Evolutionary conservation across 2,888 invertebrate species (phyloP).

Genomic region (Diogma glabrata): DNA sequence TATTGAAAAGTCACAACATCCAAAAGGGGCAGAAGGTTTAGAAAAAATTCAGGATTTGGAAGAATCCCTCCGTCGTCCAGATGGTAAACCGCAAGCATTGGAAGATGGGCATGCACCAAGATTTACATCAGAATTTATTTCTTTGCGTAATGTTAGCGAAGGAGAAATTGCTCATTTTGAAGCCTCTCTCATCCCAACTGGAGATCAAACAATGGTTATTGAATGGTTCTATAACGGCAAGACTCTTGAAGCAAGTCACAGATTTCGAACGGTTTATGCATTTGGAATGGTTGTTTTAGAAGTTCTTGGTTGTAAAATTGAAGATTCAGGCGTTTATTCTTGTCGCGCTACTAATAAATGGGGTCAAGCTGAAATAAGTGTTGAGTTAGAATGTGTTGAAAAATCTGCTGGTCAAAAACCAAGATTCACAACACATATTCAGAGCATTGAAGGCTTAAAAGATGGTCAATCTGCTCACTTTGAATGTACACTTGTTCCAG

Average conservation of each 20-base stretch:
- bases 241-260: slow-evolving; percentile 75
- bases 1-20: slow-evolving; percentile 84
- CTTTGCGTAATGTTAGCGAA: slow-evolving; percentile 74
- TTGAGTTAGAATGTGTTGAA: slow-evolving; percentile 70
- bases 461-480: slow-evolving; percentile 93
- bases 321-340: slow-evolving; percentile 82
- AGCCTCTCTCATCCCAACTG: slow-evolving; percentile 86
- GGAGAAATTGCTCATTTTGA: slow-evolving; percentile 97
- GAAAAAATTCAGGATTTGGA: slow-evolving; percentile 86
- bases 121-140: slow-evolving; percentile 77
- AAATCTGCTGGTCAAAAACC: slow-evolving; percentile 78
- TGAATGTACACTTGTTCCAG: slow-evolving; percentile 87
- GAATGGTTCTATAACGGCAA: slow-evolving; percentile 96
- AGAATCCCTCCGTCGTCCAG: slow-evolving; percentile 66
- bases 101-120: slow-evolving; percentile 77
- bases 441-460: slow-evolving; percentile 70
- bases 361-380: slow-evolving; percentile 78
- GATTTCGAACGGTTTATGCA: slow-evolving; percentile 86
- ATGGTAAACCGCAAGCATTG: slow-evolving; percentile 52
- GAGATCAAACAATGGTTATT: slow-evolving; percentile 86
- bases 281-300: slow-evolving; percentile 97
- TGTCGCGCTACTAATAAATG: slow-evolving; percentile 83
- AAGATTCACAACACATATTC: slow-evolving; percentile 76
- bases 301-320: slow-evolving; percentile 84
- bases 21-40: slow-evolving; percentile 86